Evolutionary conservation across 2,797 vertebrate species (phyloP).

Genomic region (Karalla daura): DNA sequence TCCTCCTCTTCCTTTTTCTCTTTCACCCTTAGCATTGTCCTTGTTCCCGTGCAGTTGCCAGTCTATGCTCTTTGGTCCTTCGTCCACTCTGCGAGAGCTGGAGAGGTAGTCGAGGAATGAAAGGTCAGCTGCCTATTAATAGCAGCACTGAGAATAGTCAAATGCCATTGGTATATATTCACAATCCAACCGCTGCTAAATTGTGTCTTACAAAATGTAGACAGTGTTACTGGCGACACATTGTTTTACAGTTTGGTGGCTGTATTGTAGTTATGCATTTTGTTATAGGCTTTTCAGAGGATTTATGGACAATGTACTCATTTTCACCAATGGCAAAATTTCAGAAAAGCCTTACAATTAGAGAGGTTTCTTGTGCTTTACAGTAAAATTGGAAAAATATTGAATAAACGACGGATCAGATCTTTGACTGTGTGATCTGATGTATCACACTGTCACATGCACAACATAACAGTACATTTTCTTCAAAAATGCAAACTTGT

Average conservation of each 20-base stretch:
- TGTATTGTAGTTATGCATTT: too few relatives aligned
- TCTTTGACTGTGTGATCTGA: too few relatives aligned
- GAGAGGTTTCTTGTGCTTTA: neutral
- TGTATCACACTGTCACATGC: neutral
- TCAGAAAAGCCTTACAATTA: neutral
- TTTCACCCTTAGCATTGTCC: neutral
- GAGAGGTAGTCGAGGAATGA: conserved; percentile 30
- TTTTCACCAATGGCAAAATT: neutral
- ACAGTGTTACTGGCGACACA: neutral
- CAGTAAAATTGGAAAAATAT: neutral
- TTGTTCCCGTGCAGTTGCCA: neutral
- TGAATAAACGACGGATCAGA: neutral
- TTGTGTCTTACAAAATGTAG: conserved; percentile 1
- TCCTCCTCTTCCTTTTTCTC: neutral
- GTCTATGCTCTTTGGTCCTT: conserved; percentile 21
- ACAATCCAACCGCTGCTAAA: conserved; percentile 1
- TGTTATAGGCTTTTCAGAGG: neutral
- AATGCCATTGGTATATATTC: conserved; percentile 41
- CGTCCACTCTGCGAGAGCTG: conserved; percentile 10
- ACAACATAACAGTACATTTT: neutral
- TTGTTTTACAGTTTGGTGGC: neutral
- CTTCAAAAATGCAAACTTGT: neutral
- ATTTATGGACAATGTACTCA: neutral
- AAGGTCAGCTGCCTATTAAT: conserved; percentile 70
- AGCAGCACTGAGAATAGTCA: conserved; percentile 39